These are phyloP conservation scores for Megalurothrips usitatus DNA, from an alignment of 2,888 invertebrate genomes.

Conservation along the genomic window DNA sequence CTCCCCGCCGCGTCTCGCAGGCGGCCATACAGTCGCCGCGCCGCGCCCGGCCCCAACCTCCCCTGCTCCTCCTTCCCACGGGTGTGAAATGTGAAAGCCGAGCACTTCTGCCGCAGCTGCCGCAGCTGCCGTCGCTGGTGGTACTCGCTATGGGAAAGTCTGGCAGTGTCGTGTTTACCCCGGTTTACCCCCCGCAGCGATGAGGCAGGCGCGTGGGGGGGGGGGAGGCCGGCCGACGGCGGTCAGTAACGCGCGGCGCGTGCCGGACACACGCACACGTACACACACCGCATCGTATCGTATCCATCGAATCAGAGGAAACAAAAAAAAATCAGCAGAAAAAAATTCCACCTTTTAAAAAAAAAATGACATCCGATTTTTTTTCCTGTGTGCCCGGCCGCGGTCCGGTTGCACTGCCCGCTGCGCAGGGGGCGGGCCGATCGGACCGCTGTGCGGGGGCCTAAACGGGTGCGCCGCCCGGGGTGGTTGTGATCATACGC, in stretches of 20 bases:
- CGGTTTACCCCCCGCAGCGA: too few species aligned
- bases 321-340: too few species aligned
- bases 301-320: too few species aligned
- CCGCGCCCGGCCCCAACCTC: not conserved
- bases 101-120: too few species aligned
- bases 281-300: too few species aligned
- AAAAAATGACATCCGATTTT: too few species aligned
- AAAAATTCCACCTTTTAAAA: too few species aligned
- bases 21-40: not conserved
- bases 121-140: too few species aligned
- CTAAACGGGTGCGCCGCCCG: not conserved
- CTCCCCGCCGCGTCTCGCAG: not conserved
- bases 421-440: not conserved
- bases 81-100: slow-evolving; percentile 24
- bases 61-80: not conserved
- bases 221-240: not conserved
- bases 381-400: too few species aligned
- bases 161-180: not conserved
- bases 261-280: too few species aligned
- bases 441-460: not conserved
- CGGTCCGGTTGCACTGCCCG: too few species aligned
- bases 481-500: slow-evolving; percentile 18
- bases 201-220: not conserved
- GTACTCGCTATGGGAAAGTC: not conserved
- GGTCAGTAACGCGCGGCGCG: too few species aligned